Evolutionary conservation across 2,113 vertebrate species (phyloP), one percentile per base, ranked within the genome.

Genomic region (Pterocles gutturalis): DNA sequence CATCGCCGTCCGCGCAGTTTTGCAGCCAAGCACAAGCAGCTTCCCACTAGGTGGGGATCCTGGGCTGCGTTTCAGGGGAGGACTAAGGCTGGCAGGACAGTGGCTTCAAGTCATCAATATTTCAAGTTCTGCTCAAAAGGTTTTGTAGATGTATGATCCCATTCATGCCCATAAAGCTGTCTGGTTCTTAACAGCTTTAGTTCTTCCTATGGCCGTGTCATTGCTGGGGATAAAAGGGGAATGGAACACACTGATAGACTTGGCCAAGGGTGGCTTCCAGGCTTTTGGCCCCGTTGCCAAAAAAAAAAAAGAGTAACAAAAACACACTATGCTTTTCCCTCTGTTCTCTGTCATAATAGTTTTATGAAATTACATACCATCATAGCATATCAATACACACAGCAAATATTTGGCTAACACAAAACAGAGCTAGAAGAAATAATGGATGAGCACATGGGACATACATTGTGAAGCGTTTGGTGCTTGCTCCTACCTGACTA

Each of bases 401-500:
- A 80, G 31, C 48, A 82, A 73, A 61, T 73, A 66, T 45, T 54
- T 92, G 38, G 73, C 53, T 76, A 91, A 58, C 28, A 51, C 11
- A 48, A 45, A 89, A 67, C 20, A 83, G 48, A 57, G 21, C 43
- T 8, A 65, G 55, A 67, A 69, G 72, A 86, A 36, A 13, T 4
- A 49, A 45, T 1, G 70, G 61, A 26, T n/a, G 78, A 79, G n/a
- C 49, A 73, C 64, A 34, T 4, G n/a, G 43, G 64, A 78, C 28
- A 28, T 2, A 18, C 19, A 24, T 0, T 5, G 46, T 7, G 25
- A 75, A 38, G n/a, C 3, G 66, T 41, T 54, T 26, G 48, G 58
- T 26, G 69, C 62, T 18, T 45, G 45, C 82, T 57, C 96, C 87
- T 98, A 99, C 98, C 98, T 99, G 90, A 99, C 98, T 15, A 99